Conservation (phyloP, 1,140 invertebrate species). For the Cyrtorhinus lividipennis region DNA sequence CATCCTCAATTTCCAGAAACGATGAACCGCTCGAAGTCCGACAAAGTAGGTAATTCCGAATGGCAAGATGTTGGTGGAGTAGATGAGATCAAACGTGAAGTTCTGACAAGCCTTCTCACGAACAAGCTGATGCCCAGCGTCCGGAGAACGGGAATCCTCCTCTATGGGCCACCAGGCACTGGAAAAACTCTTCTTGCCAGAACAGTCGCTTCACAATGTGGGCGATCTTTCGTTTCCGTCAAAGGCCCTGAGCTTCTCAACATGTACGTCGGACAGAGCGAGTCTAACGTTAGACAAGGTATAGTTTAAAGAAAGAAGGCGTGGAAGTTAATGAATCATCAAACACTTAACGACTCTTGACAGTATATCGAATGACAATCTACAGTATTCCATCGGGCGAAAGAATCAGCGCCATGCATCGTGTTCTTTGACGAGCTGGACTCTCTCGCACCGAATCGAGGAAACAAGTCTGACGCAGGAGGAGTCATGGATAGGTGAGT, state of each 20-base stretch:
- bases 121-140: not conserved
- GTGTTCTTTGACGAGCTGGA: conserved; percentile 96
- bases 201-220: conserved; percentile 82
- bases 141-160: conserved; percentile 42
- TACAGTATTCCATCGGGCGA: conserved; percentile 71
- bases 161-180: conserved; percentile 84
- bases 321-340: too few species aligned
- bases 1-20: not conserved
- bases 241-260: conserved; percentile 88
- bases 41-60: conserved; percentile 61
- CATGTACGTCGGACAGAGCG: conserved; percentile 90
- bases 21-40: conserved; percentile 2
- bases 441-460: conserved; percentile 80
- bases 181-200: conserved; percentile 84
- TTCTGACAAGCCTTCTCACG: conserved; percentile 58
- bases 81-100: conserved; percentile 69
- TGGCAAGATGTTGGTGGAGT: conserved; percentile 85
- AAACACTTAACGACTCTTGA: conserved; percentile 15
- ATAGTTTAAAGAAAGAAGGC: too few species aligned
- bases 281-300: conserved; percentile 80
- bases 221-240: conserved; percentile 76
- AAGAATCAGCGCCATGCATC: conserved; percentile 74
- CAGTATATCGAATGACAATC: too few species aligned
- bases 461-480: conserved; percentile 78
- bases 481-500: conserved; percentile 77